Conservation (phyloP, 30 jellyfish, hydroid and myxozoan genomes). For the Pseudorhiza aurosa region DNA sequence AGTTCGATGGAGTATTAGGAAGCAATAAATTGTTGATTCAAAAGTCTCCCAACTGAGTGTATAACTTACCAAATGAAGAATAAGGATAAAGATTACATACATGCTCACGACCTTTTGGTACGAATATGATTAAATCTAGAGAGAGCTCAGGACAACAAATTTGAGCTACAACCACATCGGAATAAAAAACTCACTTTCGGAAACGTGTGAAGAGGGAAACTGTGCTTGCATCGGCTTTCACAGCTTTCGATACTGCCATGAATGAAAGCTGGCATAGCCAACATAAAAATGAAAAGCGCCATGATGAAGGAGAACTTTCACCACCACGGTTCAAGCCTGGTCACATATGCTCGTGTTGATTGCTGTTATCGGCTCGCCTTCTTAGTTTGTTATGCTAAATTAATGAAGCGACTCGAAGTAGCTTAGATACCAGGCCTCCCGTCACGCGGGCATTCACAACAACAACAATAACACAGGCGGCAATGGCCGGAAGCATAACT, state of each 20-base stretch:
- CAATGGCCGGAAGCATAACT: constrained; percentile 12
- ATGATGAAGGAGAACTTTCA: neutral
- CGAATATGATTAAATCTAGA: too few relatives aligned
- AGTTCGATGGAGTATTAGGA: too few relatives aligned
- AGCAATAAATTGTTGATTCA: too few relatives aligned
- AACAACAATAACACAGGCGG: neutral
- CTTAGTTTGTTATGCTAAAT: neutral
- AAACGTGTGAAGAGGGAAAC: constrained; percentile 57
- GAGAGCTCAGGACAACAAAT: too few relatives aligned
- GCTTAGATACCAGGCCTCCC: neutral
- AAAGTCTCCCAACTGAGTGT: too few relatives aligned
- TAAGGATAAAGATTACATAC: too few relatives aligned
- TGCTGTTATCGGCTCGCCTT: too few relatives aligned
- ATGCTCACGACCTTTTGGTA: too few relatives aligned
- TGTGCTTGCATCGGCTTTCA: constrained; percentile 24
- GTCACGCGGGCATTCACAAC: neutral
- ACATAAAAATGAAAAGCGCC: constrained; percentile 5
- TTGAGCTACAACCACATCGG: too few relatives aligned
- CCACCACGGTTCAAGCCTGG: neutral
- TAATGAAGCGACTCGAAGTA: neutral
- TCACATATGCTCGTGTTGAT: too few relatives aligned
- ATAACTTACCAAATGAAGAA: too few relatives aligned
- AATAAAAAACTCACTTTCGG: constrained; percentile 51
- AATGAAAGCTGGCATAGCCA: neutral
- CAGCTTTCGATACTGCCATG: constrained; percentile 12